Evolutionary conservation across 2,797 vertebrate species (phyloP).

Genomic region (Emys orbicularis): DNA sequence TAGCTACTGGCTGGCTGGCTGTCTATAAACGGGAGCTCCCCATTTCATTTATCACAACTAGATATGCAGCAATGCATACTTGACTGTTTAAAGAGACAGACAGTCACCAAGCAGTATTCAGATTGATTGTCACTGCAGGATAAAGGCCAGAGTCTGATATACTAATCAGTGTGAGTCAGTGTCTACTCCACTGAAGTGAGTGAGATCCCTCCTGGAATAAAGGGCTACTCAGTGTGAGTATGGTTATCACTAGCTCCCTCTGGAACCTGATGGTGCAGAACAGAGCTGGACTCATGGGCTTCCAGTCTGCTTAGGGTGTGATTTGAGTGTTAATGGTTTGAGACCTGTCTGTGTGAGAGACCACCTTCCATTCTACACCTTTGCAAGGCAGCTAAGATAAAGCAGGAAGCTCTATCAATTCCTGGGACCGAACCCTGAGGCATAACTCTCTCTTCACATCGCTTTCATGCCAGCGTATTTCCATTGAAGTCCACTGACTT

Average conservation of each 20-base stretch:
- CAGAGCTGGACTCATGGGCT: background rate
- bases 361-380: no score
- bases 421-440: background rate
- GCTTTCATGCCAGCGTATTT: background rate
- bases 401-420: background rate
- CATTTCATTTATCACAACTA: background rate
- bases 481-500: background rate
- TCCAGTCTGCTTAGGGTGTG: background rate
- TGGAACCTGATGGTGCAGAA: background rate
- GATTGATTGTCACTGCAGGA: background rate
- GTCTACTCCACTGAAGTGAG: background rate
- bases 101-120: background rate
- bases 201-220: accelerated
- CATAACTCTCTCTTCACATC: background rate
- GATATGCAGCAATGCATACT: background rate
- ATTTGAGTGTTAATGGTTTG: background rate
- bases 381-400: background rate
- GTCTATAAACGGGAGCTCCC: no score
- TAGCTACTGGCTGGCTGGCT: no score
- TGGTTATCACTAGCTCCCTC: background rate
- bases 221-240: no score
- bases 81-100: background rate
- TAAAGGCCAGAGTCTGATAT: background rate
- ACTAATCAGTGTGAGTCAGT: background rate
- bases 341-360: background rate